A percentile compares a stretch with the other conserved stretches of the same genome.
phyloP scores from a whole-genome alignment of 2,888 invertebrate species.

The Erebia epiphron region DNA sequence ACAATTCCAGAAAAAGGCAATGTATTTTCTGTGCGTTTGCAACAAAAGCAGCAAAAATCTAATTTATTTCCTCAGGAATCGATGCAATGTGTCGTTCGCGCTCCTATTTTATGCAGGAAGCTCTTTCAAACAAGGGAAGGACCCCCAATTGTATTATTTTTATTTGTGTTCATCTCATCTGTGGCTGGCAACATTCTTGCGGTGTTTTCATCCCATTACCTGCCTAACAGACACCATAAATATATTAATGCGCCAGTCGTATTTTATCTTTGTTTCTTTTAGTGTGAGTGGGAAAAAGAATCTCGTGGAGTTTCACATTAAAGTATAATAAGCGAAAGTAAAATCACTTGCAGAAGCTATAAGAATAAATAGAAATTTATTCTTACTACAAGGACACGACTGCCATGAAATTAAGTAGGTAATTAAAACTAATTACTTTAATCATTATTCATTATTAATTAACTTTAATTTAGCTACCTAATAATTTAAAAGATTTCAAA shows the following conservation, averaged over 20 bases:
- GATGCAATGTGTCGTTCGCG: slow-evolving; percentile 53
- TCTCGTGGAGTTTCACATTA: slow-evolving; percentile 46
- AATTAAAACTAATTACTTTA: too few species aligned
- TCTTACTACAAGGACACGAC: too few species aligned
- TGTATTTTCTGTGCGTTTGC: slow-evolving; percentile 17
- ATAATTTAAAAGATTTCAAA: too few species aligned
- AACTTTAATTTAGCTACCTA: too few species aligned
- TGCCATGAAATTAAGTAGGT: too few species aligned
- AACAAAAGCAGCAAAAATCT: slow-evolving; percentile 45
- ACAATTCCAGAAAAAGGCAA: slow-evolving; percentile 9
- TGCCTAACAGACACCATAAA: slow-evolving; percentile 76
- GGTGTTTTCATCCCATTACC: slow-evolving; percentile 81
- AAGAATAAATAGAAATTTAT: too few species aligned
- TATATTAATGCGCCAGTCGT: slow-evolving; percentile 71
- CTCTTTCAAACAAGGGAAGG: slow-evolving; percentile 48
- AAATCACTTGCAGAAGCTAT: background rate
- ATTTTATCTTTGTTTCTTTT: slow-evolving; percentile 57
- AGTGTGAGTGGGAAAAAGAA: slow-evolving; percentile 14
- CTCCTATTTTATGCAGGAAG: slow-evolving; percentile 65
- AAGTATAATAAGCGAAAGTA: background rate
- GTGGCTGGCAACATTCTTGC: slow-evolving; percentile 64
- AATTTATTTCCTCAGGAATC: slow-evolving; percentile 56
- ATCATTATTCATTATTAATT: too few species aligned
- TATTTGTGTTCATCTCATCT: slow-evolving; percentile 66
- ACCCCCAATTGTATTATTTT: slow-evolving; percentile 64